Conservation (phyloP, 2,888 invertebrate species). For the Drosophila birchii region DNA sequence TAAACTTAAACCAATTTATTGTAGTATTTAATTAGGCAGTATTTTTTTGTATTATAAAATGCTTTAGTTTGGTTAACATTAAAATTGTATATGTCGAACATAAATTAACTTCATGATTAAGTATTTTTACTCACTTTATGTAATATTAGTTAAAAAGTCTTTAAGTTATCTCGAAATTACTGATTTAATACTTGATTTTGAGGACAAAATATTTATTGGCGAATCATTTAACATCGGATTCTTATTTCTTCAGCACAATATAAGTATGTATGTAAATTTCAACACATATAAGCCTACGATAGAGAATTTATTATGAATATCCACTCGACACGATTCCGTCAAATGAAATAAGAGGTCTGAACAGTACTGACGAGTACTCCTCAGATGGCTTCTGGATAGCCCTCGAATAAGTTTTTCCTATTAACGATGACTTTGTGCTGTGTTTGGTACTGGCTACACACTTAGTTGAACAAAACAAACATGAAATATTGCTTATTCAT, state of each 20-base stretch:
- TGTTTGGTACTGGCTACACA: conserved; percentile 77
- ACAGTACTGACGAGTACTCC: conserved; percentile 86
- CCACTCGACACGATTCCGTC: conserved; percentile 86
- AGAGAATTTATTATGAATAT: conserved; percentile 85
- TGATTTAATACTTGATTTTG: conserved; percentile 38
- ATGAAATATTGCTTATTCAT: conserved; percentile 75
- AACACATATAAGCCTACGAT: conserved; percentile 83
- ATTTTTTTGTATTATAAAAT: not conserved
- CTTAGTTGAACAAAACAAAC: conserved; percentile 77
- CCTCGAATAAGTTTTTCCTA: conserved; percentile 85
- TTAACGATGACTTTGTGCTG: conserved; percentile 80
- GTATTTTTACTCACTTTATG: conserved; percentile 25
- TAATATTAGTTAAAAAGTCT: not conserved
- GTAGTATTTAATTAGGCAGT: no score
- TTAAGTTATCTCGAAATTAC: not conserved
- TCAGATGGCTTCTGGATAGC: conserved; percentile 86
- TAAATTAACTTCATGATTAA: not conserved
- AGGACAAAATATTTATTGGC: conserved; percentile 60
- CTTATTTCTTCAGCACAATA: conserved; percentile 72
- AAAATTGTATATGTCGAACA: not conserved
- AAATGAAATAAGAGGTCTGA: conserved; percentile 86
- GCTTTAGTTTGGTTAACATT: not conserved
- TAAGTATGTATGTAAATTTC: conserved; percentile 76
- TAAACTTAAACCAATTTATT: no score
- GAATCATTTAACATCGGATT: conserved; percentile 74